Evolutionary conservation across 2,888 invertebrate genomes (phyloP).

Genomic region (Synergus umbraculus): DNA sequence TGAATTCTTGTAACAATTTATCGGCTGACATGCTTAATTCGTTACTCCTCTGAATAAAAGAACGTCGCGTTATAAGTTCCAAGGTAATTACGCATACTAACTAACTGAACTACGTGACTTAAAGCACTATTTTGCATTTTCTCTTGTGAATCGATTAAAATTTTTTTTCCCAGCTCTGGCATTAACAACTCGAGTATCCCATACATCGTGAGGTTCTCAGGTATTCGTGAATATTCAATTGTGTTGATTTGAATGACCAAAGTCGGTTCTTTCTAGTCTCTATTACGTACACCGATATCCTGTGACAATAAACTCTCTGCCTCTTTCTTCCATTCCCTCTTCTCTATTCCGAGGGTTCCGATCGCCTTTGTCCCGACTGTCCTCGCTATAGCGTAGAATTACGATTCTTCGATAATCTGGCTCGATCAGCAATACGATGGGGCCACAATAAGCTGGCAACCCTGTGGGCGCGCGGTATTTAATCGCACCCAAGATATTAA

Average conservation of each 20-base stretch:
- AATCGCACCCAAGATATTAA: conserved; percentile 56
- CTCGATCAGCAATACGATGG: conserved; percentile 30
- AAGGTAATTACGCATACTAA: conserved; percentile 16
- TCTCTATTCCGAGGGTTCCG: conserved; percentile 3
- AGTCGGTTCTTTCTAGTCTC: conserved; percentile 27
- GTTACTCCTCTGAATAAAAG: neutral
- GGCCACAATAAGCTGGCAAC: neutral
- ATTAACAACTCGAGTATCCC: conserved; percentile 19
- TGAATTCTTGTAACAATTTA: neutral
- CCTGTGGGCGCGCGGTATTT: conserved; percentile 10
- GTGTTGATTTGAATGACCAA: conserved; percentile 36
- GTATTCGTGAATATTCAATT: conserved; percentile 40
- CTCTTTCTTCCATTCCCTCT: conserved; percentile 10
- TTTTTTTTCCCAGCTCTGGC: neutral
- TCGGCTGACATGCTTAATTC: neutral
- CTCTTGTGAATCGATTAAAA: conserved; percentile 23
- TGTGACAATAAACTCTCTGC: conserved; percentile 31
- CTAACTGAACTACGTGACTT: neutral
- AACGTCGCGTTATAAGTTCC: neutral
- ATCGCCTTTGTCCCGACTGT: conserved; percentile 33
- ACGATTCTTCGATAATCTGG: conserved; percentile 36
- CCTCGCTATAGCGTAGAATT: conserved; percentile 13
- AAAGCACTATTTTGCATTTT: conserved; percentile 30
- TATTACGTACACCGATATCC: conserved; percentile 38
- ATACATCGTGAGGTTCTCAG: conserved; percentile 22